Evolutionary conservation across 2,888 invertebrate genomes (phyloP), one percentile per base, ranked within the genome.

Genomic region (Stomorhina lunata): DNA sequence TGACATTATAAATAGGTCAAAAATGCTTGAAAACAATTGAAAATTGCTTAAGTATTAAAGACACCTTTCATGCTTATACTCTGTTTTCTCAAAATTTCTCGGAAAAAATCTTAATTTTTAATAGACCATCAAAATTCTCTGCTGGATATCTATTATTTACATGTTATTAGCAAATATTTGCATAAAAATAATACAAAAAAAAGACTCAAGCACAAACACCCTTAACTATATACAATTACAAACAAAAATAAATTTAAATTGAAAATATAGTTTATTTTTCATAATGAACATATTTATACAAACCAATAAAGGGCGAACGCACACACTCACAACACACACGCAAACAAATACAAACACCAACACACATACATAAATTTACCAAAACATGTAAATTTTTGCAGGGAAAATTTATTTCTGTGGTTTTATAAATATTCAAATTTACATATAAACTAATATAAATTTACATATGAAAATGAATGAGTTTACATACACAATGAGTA

Each of bases 351-450:
- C n/a, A 10, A 17, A 9, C 55, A 43, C n/a, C 57, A 71, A 45
- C 17, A 32, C 25, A 50, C 32, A 69, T 34, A n/a, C 29, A 10
- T 48, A 50, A 57, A 57, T 37, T n/a, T n/a, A n/a, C n/a, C n/a
- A n/a, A n/a, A n/a, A n/a, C n/a, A n/a, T n/a, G n/a, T n/a, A 48
- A 32, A 59, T 63, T 50, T 65, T 32, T 72, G 17, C 34, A 37
- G 29, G 48, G n/a, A 48, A 61, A 50, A 73, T 68, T 66, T 68
- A 75, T 68, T 68, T 80, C 48, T 80, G 73, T 37, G 73, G 80
- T 80, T 80, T 66, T 27, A 27, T 20, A 71, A 40, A 32, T 10
- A 40, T 20, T 40, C 9, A 59, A 10, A 20, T 3, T 2, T 20
- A 57, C n/a, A 37, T 22, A 6, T n/a, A 34, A 37, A 37, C 37